Base-by-base conservation (phyloP, 2,113 vertebrate species). In the Vireo altiloquus region DNA sequence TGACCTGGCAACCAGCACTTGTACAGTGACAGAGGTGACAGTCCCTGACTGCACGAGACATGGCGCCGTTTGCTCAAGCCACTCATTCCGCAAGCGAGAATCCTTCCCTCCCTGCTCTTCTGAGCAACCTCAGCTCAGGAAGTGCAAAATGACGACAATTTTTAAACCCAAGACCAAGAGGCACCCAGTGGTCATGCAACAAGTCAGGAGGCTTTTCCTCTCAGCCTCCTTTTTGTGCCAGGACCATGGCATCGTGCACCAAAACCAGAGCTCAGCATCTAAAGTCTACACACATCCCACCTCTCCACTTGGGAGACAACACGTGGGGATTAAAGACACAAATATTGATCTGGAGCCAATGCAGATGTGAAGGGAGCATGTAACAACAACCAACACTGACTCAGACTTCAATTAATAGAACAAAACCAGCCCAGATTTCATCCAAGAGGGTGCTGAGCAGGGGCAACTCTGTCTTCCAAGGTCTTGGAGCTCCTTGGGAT, bases 301-400 rank as follows among this genome's bases (percentile, higher is more conserved):
- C 80, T 77, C 80, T 56, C 49, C 0, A 11, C 64, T 50, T 56
- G 71, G 80, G 88, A 90, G 88, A 83, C 79, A 69, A 83, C 88
- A 90, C 88, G 71, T 90, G 88, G 88, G 80, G 93, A 95, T 94
- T 94, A 95, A 90, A 92, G 89, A 53, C 7, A 24, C 83, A 94
- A 87, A 90, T 94, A 94, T 91, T 88, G 94, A 96, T 92, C 6
- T 39, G 83, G 71, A 92, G 87, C 94, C 81, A 77, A 80, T 19
- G 82, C 92, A 92, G 96, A 94, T 70, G 87, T 5, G 0, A 65
- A 86, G 75, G 77, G 92, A 94, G 79, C 79, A 49, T 27, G 77
- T 63, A 70, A 33, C 42, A 46, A 71, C 89, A 66, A 93, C 61
- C 93, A 72, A 18, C 82, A 88, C 76, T 64, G 79, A 91, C 87